A percentile compares a stretch with the other conserved stretches of the same genome.
These are phyloP conservation scores for Conus betulinus DNA, from an alignment of 1,140 invertebrate genomes.

Conservation along the genomic window DNA sequence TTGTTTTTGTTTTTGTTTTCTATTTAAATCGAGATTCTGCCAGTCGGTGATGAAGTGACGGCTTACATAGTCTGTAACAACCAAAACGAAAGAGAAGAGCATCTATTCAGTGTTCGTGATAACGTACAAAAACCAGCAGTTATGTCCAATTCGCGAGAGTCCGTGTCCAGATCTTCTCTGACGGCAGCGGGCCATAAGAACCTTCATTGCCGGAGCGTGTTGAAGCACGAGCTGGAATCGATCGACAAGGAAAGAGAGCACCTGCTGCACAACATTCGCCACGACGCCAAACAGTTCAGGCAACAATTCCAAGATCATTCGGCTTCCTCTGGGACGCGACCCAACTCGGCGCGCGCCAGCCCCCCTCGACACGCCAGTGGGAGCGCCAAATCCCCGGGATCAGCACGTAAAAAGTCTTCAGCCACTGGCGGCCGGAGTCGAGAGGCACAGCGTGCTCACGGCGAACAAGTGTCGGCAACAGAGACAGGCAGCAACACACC, in stretches of 20 bases:
- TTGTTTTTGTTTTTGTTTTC: too few species aligned
- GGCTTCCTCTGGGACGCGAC: not conserved
- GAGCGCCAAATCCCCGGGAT: not conserved
- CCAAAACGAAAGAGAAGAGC: too few species aligned
- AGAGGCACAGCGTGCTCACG: not conserved
- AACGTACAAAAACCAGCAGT: too few species aligned
- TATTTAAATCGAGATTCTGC: too few species aligned
- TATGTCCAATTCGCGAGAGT: not conserved
- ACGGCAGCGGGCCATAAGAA: not conserved
- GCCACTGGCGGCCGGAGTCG: not conserved
- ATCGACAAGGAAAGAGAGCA: not conserved
- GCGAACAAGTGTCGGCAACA: not conserved
- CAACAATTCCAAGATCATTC: not conserved
- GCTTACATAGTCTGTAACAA: too few species aligned
- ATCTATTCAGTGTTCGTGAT: too few species aligned
- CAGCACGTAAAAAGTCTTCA: not conserved
- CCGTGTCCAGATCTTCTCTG: not conserved
- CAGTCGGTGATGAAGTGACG: too few species aligned
- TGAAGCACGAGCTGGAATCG: not conserved
- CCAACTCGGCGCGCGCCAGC: not conserved
- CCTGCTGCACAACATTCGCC: not conserved
- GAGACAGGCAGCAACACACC: not conserved
- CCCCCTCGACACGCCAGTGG: not conserved
- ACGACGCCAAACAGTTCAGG: conserved; percentile 3
- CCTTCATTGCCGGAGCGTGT: not conserved